Conservation (phyloP, 64 coral and sea anemone species). For the Stylophora pistillata region DNA sequence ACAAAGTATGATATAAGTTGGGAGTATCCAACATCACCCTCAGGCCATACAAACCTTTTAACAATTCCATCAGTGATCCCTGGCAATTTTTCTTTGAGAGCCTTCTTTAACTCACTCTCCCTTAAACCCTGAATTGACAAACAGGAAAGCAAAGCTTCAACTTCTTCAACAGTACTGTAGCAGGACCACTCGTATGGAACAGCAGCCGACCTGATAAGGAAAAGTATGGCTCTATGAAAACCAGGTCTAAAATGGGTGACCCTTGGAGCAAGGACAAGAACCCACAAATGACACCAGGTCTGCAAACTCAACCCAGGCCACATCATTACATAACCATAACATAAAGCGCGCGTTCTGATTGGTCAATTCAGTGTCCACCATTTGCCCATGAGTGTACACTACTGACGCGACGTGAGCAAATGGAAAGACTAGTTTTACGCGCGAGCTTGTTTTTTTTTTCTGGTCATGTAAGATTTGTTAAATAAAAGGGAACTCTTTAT, state of each 20-base stretch:
- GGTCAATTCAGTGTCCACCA: too few species aligned
- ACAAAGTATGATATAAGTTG: background rate
- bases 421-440: too few species aligned
- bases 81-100: constrained; percentile 47
- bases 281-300: too few species aligned
- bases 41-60: constrained; percentile 52
- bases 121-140: constrained; percentile 57
- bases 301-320: too few species aligned
- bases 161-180: constrained; percentile 63
- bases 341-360: too few species aligned
- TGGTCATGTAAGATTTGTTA: too few species aligned
- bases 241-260: background rate
- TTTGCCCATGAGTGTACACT: too few species aligned
- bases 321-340: too few species aligned
- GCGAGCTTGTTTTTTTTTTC: too few species aligned
- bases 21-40: background rate
- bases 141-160: constrained; percentile 42
- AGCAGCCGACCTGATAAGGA: constrained; percentile 40
- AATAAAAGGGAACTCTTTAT: too few species aligned
- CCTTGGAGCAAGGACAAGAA: too few species aligned
- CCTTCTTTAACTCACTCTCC: constrained; percentile 66
- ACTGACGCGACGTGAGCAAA: too few species aligned
- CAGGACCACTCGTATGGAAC: constrained; percentile 75
- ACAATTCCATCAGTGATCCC: constrained; percentile 48
- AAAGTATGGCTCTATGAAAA: background rate